These are phyloP conservation scores for Phrynocephalus forsythii DNA, from an alignment of 2,797 vertebrate species.

Conservation along the genomic window DNA sequence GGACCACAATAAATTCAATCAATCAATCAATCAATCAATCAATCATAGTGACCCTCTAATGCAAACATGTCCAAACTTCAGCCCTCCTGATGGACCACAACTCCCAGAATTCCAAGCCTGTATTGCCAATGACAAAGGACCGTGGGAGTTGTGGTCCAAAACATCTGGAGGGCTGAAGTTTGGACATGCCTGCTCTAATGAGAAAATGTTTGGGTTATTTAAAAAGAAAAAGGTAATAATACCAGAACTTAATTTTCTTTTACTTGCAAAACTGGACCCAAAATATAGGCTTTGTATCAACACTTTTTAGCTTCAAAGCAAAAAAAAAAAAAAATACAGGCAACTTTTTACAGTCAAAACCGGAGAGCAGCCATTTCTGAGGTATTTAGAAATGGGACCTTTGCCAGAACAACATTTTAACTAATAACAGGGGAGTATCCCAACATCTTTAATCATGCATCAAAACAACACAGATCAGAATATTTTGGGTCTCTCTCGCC, in stretches of 20 bases:
- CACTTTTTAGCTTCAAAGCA: not conserved
- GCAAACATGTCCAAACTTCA: too few relatives aligned
- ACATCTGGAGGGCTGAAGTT: too few relatives aligned
- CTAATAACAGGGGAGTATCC: not conserved
- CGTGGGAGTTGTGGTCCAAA: too few relatives aligned
- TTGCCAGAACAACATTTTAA: not conserved
- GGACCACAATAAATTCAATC: too few relatives aligned
- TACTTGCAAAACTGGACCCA: not conserved
- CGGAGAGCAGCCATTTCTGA: not conserved
- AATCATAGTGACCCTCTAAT: too few relatives aligned
- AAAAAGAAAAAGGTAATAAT: not conserved
- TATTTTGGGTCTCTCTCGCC: not conserved
- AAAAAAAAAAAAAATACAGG: not conserved
- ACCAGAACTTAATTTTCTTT: too few relatives aligned
- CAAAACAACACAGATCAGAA: not conserved
- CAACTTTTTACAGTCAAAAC: not conserved
- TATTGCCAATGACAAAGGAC: too few relatives aligned
- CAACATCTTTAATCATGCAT: not conserved
- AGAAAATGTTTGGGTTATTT: not conserved
- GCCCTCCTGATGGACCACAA: too few relatives aligned
- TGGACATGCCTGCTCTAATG: too few relatives aligned
- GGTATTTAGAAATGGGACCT: not conserved
- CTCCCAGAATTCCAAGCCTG: too few relatives aligned
- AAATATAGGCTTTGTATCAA: not conserved
- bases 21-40: too few relatives aligned